These are phyloP conservation scores for Ophion ellenae DNA, from an alignment of 2,888 invertebrate genomes.

Conservation along the genomic window DNA sequence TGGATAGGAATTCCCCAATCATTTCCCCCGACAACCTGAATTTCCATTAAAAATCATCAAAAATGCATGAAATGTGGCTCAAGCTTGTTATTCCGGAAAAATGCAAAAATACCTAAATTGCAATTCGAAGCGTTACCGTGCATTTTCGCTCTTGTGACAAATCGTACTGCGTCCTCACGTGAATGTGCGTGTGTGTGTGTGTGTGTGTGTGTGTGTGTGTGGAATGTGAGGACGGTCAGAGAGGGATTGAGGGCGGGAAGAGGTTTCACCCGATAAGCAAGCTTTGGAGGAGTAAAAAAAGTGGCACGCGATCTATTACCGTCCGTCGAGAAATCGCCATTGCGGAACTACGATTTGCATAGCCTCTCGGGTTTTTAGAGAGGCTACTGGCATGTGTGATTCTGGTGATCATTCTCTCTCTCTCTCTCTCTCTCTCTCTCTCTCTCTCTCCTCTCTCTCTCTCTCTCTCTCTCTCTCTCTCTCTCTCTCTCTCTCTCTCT, in stretches of 20 bases:
- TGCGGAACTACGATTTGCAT: conserved; percentile 68
- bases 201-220: background rate
- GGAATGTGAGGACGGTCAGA: conserved; percentile 18
- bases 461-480: background rate
- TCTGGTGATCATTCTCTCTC: conserved; percentile 1
- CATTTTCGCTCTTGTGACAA: conserved; percentile 59
- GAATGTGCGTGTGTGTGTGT: too few species aligned
- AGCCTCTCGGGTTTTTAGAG: conserved; percentile 45
- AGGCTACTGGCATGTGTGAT: background rate
- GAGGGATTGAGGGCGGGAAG: background rate
- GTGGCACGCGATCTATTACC: conserved; percentile 61
- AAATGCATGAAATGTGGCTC: too few species aligned
- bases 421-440: conserved; percentile 19
- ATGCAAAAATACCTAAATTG: too few species aligned
- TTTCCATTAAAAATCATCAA: too few species aligned
- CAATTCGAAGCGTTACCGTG: conserved; percentile 31
- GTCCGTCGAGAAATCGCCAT: conserved; percentile 67
- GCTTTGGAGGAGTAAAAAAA: conserved; percentile 54
- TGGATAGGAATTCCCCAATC: too few species aligned
- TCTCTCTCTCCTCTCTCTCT: conserved; percentile 7
- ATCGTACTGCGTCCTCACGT: conserved; percentile 50
- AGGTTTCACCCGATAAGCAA: conserved; percentile 54
- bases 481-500: conserved; percentile 7
- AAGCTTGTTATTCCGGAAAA: too few species aligned
- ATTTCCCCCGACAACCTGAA: too few species aligned